Conservation (phyloP, 2,888 invertebrate species). For the Hartigia nigra region DNA sequence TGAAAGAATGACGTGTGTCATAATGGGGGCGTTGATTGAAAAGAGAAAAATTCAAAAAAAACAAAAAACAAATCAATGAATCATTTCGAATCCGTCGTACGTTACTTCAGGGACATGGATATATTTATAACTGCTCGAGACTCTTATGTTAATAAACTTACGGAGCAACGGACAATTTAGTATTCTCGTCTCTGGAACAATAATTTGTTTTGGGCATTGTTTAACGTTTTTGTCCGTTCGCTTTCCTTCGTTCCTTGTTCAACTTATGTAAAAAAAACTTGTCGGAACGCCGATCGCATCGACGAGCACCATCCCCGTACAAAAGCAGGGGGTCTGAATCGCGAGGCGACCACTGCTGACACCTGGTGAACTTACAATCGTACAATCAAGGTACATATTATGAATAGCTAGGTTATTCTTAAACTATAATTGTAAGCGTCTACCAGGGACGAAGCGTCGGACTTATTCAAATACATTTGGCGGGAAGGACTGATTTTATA, state of each 20-base stretch:
- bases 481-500: not conserved
- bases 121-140: not conserved
- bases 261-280: not conserved
- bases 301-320: not conserved
- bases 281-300: not conserved
- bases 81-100: not conserved
- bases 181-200: slow-evolving; percentile 25
- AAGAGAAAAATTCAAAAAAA: too few relatives aligned
- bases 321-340: not conserved
- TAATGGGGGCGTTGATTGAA: too few relatives aligned
- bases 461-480: slow-evolving; percentile 6
- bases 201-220: slow-evolving; percentile 48
- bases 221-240: slow-evolving; percentile 10
- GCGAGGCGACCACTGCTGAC: not conserved
- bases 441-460: slow-evolving; percentile 42
- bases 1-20: too few relatives aligned
- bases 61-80: too few relatives aligned
- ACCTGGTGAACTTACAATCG: not conserved
- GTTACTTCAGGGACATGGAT: not conserved
- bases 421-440: slow-evolving; percentile 33
- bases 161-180: not conserved
- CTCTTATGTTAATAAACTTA: not conserved
- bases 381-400: slow-evolving; percentile 42
- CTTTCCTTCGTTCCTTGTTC: not conserved
- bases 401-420: slow-evolving; percentile 36